These are phyloP conservation scores for Tragelaphus strepsiceros DNA, from an alignment of 2,113 vertebrate genomes.

Conservation along the genomic window DNA sequence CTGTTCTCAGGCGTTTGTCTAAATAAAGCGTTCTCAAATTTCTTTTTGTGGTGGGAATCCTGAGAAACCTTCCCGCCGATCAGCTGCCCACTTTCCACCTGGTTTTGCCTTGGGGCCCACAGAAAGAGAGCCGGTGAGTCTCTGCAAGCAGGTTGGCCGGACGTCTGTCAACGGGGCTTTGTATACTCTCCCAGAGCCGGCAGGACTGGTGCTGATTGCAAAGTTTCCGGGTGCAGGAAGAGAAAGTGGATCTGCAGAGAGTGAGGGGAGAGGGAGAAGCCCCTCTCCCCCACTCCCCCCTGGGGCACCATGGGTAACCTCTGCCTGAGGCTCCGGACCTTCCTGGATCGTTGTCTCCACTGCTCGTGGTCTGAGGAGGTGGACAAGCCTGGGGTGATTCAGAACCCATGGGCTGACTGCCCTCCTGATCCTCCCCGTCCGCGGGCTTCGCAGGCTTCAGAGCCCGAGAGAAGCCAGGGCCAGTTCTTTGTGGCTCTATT, in stretches of 20 bases:
- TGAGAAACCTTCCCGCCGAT: background rate
- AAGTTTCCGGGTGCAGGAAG: background rate
- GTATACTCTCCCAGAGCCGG: background rate
- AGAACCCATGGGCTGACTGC: background rate
- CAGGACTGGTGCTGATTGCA: constrained; percentile 2
- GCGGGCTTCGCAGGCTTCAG: background rate
- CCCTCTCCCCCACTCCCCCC: background rate
- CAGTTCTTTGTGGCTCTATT: constrained; percentile 87
- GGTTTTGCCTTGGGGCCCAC: background rate
- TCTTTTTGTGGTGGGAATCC: constrained; percentile 45
- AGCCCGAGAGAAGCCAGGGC: background rate
- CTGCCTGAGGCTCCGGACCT: constrained; percentile 65
- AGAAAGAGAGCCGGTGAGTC: background rate
- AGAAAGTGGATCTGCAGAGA: constrained; percentile 31
- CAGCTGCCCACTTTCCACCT: background rate
- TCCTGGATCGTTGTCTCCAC: constrained; percentile 58
- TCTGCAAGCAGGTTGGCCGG: background rate
- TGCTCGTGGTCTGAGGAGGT: constrained; percentile 66
- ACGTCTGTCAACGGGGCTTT: background rate
- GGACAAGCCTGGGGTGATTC: constrained; percentile 17
- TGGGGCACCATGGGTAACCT: constrained; percentile 77
- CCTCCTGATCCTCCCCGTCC: background rate
- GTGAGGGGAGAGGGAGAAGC: background rate
- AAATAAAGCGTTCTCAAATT: background rate
- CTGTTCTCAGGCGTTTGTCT: background rate